Base-by-base conservation (phyloP, 2,888 invertebrate genomes). In the Thyatira batis region DNA sequence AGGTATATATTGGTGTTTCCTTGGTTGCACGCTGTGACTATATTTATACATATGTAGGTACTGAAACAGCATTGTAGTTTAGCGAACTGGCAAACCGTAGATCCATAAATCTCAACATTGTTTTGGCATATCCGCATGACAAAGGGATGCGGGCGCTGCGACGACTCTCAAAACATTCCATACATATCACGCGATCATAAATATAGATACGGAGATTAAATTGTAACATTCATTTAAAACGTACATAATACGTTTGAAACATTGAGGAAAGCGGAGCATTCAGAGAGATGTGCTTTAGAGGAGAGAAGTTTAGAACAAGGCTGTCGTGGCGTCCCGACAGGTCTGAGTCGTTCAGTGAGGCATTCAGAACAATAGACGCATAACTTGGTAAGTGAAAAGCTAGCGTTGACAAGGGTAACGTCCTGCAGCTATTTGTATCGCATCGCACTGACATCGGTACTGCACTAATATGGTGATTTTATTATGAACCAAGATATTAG, bases 381-480 rank as follows among this genome's bases (percentile, higher is more conserved):
- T 85, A 85, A 85, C 77, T 85, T 80, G 73, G 80, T 74, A 76
- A 78, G 80, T 81, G 83, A 83, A 84, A 85, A 82, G 82, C 83
- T 81, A 76, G 70, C 80, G 78, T 78, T 85, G 84, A 85, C 84
- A 84, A 76, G 84, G 83, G 82, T 85, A 83, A 84, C 71, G 82
- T 82, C 82, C 82, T 81, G 71, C 61, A 70, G 76, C 80, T 84
- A 82, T 84, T 84, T 82, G 76, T 71, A 76, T 73, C 67, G 63
- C 64, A 76, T 73, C 67, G 63, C 64, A 63, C 71, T 67, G 70
- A 69, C 76, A 78, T 73, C 71, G 63, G 17, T 17, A 39, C 39
- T 39, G 17, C 39, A 17, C 39, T 39, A 39, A 39, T 33, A 33
- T 39, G 39, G 39, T 13, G 2, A 30, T 23, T 23, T 4, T 4